A percentile compares a stretch with the other conserved stretches of the same genome.
Evolutionary conservation across 2,888 invertebrate species (phyloP).

Genomic region (Sacculina carcini): DNA sequence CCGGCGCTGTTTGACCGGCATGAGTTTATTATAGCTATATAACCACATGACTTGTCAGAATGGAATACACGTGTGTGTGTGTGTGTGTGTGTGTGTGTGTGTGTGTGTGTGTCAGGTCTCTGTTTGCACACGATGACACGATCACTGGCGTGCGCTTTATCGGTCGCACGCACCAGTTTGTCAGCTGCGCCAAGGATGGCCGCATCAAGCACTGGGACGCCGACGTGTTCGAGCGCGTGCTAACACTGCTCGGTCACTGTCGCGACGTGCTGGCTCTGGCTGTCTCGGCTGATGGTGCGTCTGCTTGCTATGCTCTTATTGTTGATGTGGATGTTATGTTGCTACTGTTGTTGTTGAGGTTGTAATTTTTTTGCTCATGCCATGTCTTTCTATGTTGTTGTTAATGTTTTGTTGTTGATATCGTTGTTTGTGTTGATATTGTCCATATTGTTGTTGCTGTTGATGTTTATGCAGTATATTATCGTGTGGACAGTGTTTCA

Average conservation of each 20-base stretch:
- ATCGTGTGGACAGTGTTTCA: too few relatives aligned
- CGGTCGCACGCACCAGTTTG: conserved; percentile 71
- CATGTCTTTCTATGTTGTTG: too few relatives aligned
- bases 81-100: not conserved
- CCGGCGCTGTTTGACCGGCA: too few relatives aligned
- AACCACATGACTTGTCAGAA: not conserved
- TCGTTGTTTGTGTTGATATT: too few relatives aligned
- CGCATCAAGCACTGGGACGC: conserved; percentile 92
- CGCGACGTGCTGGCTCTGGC: conserved; percentile 47
- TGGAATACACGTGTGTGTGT: not conserved
- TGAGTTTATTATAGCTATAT: too few relatives aligned
- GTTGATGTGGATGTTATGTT: too few relatives aligned
- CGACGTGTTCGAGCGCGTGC: conserved; percentile 64
- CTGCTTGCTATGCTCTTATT: too few relatives aligned
- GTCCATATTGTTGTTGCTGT: too few relatives aligned
- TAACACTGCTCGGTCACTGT: conserved; percentile 47
- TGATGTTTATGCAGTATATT: too few relatives aligned
- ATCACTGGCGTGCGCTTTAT: conserved; percentile 70
- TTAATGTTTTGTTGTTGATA: too few relatives aligned
- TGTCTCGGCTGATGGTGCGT: conserved; percentile 41
- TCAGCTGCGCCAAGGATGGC: conserved; percentile 78
- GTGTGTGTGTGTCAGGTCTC: not conserved
- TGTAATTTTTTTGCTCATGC: too few relatives aligned
- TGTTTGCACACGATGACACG: conserved; percentile 67
- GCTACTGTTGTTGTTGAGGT: too few relatives aligned